These are phyloP conservation scores for Chinchilla lanigera DNA, from an alignment of 2,113 vertebrate genomes.

Conservation along the genomic window DNA sequence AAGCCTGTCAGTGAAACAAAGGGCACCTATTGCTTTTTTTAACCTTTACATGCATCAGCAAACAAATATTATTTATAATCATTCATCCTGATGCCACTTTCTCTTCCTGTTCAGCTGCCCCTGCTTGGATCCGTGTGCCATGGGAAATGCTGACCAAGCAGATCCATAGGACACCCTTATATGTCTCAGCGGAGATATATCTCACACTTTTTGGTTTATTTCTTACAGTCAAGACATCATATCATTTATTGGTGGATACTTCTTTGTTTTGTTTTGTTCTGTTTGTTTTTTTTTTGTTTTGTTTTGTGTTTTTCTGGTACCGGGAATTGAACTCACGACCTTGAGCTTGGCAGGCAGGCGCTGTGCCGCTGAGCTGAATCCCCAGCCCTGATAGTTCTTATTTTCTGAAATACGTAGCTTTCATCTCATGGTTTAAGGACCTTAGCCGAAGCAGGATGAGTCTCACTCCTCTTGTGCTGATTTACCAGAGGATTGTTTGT, in stretches of 20 bases:
- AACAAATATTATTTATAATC: background rate
- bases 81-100: background rate
- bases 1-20: background rate
- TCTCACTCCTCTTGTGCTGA: background rate
- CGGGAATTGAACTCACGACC: too few relatives aligned
- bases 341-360: too few relatives aligned
- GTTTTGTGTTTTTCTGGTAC: too few relatives aligned
- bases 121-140: background rate
- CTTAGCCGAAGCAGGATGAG: rapidly evolving
- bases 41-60: background rate
- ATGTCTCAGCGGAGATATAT: background rate
- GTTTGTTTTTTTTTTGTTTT: too few relatives aligned
- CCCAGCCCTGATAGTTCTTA: background rate
- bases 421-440: background rate
- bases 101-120: background rate
- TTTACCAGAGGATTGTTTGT: background rate
- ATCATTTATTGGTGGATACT: too few relatives aligned
- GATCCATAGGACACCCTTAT: rapidly evolving
- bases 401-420: background rate
- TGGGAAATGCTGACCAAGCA: background rate
- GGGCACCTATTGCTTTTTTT: background rate
- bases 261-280: too few relatives aligned
- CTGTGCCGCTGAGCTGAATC: too few relatives aligned
- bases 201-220: background rate
- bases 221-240: background rate